Base-by-base conservation (phyloP, 1,140 invertebrate species). In the Leptinotarsa lineolata region DNA sequence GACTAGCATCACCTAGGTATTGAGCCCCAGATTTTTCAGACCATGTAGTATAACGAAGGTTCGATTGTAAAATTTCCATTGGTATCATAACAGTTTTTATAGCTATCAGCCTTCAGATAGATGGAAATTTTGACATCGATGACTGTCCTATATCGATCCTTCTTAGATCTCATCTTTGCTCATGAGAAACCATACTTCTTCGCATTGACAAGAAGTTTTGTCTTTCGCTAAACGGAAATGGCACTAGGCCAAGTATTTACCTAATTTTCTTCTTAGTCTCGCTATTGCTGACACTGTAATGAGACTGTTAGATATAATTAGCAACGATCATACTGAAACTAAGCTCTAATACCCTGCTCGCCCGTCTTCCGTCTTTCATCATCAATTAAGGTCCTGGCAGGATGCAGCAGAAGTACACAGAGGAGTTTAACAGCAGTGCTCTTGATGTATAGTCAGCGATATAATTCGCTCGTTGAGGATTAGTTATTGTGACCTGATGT, bases 211-310 rank as follows among this genome's bases (percentile, higher is more conserved):
- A 16, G 20, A 54, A 54, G 3, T 54, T 21, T 39, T 65, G 16
- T 60, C 22, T 45, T 59, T 18, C 69, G 21, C 46, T 24, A 18
- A 74, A 65, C 11, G 63, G 67, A 60, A 30, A 69, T 60, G 68
- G 67, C 72, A 68, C 22, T 69, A 44, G 68, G 44, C 66, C 59
- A 74, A 70, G 58, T 74, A 70, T 74, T 74, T 74, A 45, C 72
- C 68, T 74, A 74, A 74, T 74, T 74, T 68, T 67, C 4, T 30
- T 48, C 59, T 67, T n/a, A 16, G 15, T n/a, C 16, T 4, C 16
- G 16, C 3, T 4, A 54, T 16, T 16, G 48, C 48, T 54, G n/a
- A 18, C 48, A 18, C 48, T n/a, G 48, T 16, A 54, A 54, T 54
- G 48, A 54, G 48, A 54, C 48, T 54, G 48, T 54, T 54, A 54